Evolutionary conservation across 1,140 invertebrate genomes (phyloP).

Genomic region (Drosophila seguyi): DNA sequence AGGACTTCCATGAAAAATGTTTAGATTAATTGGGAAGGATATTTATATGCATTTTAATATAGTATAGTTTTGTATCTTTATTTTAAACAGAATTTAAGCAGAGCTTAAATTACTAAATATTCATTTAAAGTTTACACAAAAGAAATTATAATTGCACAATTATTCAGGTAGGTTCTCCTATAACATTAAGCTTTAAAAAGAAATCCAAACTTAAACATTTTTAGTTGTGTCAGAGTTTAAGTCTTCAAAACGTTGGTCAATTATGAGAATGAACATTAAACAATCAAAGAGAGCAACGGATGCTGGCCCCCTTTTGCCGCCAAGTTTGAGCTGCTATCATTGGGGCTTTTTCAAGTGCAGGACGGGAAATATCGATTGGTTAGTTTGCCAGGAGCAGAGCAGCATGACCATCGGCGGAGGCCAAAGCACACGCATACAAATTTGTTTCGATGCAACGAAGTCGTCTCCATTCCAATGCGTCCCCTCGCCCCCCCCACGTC

Average conservation of each 20-base stretch:
- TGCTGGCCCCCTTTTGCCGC: conserved; percentile 22
- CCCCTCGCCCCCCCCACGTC: neutral
- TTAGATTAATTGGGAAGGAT: neutral
- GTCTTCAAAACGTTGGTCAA: neutral
- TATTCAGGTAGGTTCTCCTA: neutral
- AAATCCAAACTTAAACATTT: neutral
- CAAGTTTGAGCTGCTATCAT: conserved; percentile 3
- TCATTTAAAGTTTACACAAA: neutral
- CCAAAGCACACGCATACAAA: conserved; percentile 51
- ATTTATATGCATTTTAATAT: no score
- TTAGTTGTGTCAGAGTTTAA: neutral
- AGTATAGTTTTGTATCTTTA: no score
- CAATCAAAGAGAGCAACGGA: conserved; percentile 41
- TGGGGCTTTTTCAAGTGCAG: conserved; percentile 27
- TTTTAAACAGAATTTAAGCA: neutral
- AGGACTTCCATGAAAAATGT: neutral
- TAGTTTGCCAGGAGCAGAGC: conserved; percentile 20
- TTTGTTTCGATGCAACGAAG: conserved; percentile 46
- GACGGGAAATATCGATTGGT: conserved; percentile 44
- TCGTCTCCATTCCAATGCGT: conserved; percentile 19
- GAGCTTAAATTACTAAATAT: neutral
- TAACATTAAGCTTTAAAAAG: neutral
- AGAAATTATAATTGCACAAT: neutral
- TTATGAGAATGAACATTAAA: conserved; percentile 26
- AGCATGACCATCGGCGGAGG: conserved; percentile 17